Evolutionary conservation across 2,113 vertebrate species (phyloP).

Genomic region (Artemisiospiza belli): DNA sequence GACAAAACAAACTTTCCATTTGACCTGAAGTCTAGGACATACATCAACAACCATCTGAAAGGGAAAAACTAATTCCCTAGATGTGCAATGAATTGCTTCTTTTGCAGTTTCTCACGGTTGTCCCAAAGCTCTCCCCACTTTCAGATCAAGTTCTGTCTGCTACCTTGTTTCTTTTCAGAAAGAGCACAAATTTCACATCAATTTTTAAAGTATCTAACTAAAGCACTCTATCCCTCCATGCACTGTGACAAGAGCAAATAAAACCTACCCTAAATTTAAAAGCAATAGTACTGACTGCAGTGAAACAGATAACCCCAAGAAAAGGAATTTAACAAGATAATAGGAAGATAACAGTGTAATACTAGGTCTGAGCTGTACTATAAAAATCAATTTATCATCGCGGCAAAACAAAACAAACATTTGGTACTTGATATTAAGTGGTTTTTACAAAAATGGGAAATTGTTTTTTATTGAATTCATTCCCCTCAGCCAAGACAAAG

Average conservation of each 20-base stretch:
- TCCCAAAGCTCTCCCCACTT: background rate
- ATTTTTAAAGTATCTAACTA: conserved; percentile 49
- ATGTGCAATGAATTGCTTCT: conserved; percentile 5
- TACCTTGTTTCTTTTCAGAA: background rate
- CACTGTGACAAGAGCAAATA: conserved; percentile 10
- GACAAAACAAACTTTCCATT: background rate
- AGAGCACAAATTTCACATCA: conserved; percentile 22
- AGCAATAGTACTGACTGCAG: conserved; percentile 7
- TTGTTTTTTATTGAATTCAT: conserved; percentile 25
- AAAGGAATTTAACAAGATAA: conserved; percentile 68
- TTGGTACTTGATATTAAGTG: background rate
- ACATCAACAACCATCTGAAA: background rate
- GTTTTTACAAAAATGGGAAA: background rate
- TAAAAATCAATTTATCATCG: conserved; percentile 57
- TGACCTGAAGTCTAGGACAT: background rate
- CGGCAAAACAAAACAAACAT: conserved; percentile 38
- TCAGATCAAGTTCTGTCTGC: background rate
- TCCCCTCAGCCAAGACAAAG: background rate
- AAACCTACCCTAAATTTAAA: conserved; percentile 40
- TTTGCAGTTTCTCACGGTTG: background rate
- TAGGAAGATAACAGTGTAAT: conserved; percentile 53
- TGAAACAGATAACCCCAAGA: conserved; percentile 43
- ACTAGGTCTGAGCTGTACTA: conserved; percentile 19
- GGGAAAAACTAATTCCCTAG: background rate
- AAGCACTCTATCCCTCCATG: background rate